phyloP scores from a whole-genome alignment of 1,140 invertebrate genomes.

The Cotesia vestalis region DNA sequence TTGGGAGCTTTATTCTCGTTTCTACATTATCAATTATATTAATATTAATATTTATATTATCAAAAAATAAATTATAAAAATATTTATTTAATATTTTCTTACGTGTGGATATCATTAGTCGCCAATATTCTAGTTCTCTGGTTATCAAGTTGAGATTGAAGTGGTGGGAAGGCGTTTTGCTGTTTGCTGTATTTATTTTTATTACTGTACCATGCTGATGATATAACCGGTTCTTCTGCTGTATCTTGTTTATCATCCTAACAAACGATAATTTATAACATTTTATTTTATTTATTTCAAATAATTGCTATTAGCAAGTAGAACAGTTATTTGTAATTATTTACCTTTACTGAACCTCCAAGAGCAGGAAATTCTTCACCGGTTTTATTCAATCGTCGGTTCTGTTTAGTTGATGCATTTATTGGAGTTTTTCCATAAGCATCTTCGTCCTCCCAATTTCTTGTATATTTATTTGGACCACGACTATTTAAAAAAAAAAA shows the following conservation, averaged over 20 bases:
- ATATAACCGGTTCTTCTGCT: conserved; percentile 61
- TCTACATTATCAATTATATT: conserved; percentile 44
- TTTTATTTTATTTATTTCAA: too few relatives aligned
- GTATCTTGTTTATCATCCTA: conserved; percentile 40
- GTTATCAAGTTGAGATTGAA: conserved; percentile 54
- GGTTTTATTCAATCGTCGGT: conserved; percentile 50
- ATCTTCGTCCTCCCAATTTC: conserved; percentile 92
- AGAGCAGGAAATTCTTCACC: conserved; percentile 63
- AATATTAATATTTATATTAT: conserved; percentile 13
- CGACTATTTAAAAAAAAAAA: conserved; percentile 67
- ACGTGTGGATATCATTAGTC: conserved; percentile 50
- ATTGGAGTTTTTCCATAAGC: conserved; percentile 74
- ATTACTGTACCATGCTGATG: conserved; percentile 64
- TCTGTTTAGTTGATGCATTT: conserved; percentile 43
- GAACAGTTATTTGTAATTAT: neutral
- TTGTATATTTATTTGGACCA: conserved; percentile 89
- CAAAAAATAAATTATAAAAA: conserved; percentile 11
- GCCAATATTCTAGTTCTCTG: conserved; percentile 48
- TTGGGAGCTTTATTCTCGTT: conserved; percentile 58
- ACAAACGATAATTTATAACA: conserved; percentile 15
- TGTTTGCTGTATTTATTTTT: conserved; percentile 58
- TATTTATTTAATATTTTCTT: conserved; percentile 39
- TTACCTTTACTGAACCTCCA: conserved; percentile 54
- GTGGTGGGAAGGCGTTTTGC: conserved; percentile 56
- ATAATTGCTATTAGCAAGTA: too few relatives aligned